Evolutionary conservation across 2,797 vertebrate species (phyloP), one percentile per base, ranked within the genome.

Genomic region (Hybognathus amarus): DNA sequence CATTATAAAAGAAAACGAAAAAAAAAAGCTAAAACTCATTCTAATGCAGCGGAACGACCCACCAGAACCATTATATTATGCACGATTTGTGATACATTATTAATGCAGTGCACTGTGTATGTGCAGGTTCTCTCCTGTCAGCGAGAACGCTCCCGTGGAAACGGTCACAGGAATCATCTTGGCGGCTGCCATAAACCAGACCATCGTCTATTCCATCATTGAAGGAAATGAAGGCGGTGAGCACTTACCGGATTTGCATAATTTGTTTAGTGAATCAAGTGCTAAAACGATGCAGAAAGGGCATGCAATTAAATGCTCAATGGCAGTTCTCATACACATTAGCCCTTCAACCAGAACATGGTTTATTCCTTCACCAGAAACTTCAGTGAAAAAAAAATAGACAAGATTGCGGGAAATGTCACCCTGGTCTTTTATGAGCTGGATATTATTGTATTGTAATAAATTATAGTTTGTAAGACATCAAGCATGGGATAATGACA

Each of bases 161-260:
- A 94, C 93, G 0, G 77, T 87, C 11, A 93, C 96, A 0, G 82
- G 92, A 1, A 91, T 92, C 4, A 94, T 97, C 87, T 92, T 92
- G 11, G 96, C 96, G 0, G 95, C 96, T 0, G 95, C 95, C 47
- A 82, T 96, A 90, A 97, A 96, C 89, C 95, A 97, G 89, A 96
- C 94, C 0, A 91, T 97, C 1, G 88, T 96, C 1, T 97, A 96
- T 88, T 94, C 96, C 15, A 95, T 97, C 56, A 93, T 95, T 73
- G 87, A 95, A 38, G 96, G 96, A 85, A 96, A 96, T 45, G 94
- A 96, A 59, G 93, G 95, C 5, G 96, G 96, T 96, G 83, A 91
- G 95, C 87, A 30, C 0, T 56, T 22, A 17, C 42, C 4, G 2
- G 27, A 15, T 40, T 47, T 2, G 10, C 20, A 79, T 70, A 54